These are phyloP conservation scores for Periparus ater DNA, from an alignment of 2,797 vertebrate genomes.

Conservation along the genomic window DNA sequence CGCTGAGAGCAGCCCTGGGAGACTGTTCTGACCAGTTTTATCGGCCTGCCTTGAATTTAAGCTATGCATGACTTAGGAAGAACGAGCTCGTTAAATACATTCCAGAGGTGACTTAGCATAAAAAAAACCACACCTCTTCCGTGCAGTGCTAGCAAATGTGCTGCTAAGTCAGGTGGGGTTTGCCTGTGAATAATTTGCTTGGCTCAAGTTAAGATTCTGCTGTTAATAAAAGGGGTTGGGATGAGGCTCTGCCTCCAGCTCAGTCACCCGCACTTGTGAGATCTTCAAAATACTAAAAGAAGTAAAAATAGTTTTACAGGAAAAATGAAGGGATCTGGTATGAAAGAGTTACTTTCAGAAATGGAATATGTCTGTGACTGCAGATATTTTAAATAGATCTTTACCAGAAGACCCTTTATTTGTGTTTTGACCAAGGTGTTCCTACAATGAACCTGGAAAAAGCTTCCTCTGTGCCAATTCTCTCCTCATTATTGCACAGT, in stretches of 20 bases:
- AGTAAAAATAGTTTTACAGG: not conserved
- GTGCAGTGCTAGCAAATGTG: not conserved
- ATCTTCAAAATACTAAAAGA: not conserved
- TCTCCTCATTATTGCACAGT: not conserved
- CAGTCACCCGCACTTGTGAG: not conserved
- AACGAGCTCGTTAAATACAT: slow-evolving; percentile 28
- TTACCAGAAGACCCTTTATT: not conserved
- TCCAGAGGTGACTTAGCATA: not conserved
- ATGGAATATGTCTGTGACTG: not conserved
- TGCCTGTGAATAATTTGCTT: not conserved
- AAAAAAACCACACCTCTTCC: not conserved
- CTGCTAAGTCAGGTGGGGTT: not conserved
- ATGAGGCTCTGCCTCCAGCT: not conserved
- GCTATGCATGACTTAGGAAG: slow-evolving; percentile 8
- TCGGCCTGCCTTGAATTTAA: not conserved
- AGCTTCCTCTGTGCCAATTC: not conserved
- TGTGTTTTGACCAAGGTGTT: not conserved
- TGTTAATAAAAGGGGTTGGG: not conserved
- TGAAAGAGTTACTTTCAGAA: not conserved
- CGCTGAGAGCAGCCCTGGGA: not conserved
- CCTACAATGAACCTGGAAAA: not conserved
- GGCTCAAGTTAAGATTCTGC: not conserved
- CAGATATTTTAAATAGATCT: not conserved
- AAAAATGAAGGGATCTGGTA: not conserved
- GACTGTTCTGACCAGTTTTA: slow-evolving; percentile 14